Base-by-base conservation (phyloP, 2,113 vertebrate species). In the Zapus hudsonius region DNA sequence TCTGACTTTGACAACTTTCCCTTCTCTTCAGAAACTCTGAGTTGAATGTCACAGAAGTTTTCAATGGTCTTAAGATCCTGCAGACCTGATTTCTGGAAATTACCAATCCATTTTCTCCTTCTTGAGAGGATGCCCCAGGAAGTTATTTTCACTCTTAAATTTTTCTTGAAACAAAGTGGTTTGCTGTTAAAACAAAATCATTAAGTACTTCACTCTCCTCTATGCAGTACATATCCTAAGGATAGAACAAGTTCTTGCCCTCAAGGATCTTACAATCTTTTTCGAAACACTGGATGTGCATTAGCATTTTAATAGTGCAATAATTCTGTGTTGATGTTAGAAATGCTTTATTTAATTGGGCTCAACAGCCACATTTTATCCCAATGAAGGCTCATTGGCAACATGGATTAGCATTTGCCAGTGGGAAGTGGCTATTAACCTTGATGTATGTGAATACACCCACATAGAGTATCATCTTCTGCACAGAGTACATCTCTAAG, bases 221-320 rank as follows among this genome's bases (percentile, higher is more conserved):
- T 67, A 1, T 85, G 69, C 4, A 87, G 78, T 63, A 33, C 52
- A 85, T 92, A 89, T 83, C 91, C 89, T 72, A 74, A 89, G 94
- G 96, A 96, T 0, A 91, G 73, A 95, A 38, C 80, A 87, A 96
- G 95, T 94, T 89, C 97, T 87, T 96, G 69, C 95, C 96, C 93
- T 97, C 96, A 95, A 96, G 96, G 89, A 94, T 92, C 95, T 92
- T 96, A 87, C 81, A 80, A 25, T 96, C 91, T 76, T 84, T 94
- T 57, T 87, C 78, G 72, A 92, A 95, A 92, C 88, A 63, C 40
- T 40, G 52, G 15, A 10, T 81, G 31, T 36, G 1, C 64, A 95
- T 96, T 97, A 96, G 73, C 96, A 96, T 96, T 96, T 95, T 95
- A 92, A 96, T 96, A 79, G 94, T 67, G 61, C 4, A 57, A 80